Percentiles rank a stretch among this genome's conserved stretches.
Conservation (phyloP, 64 coral and sea anemone species). For the Astreopora myriophthalma region DNA sequence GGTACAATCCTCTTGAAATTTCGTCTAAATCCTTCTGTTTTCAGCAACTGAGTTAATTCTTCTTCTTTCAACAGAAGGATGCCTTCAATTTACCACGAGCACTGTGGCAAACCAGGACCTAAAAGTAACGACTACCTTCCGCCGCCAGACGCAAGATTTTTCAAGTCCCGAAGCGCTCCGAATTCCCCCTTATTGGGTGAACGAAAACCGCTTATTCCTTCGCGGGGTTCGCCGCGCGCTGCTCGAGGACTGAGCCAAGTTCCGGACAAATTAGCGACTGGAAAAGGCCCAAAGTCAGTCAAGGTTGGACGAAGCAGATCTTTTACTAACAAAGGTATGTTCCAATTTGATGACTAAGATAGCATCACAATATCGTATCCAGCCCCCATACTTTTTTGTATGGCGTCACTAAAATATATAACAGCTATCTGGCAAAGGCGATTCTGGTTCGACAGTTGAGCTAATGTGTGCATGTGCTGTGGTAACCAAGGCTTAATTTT, state of each 20-base stretch:
- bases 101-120: slow-evolving; percentile 93
- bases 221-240: slow-evolving; percentile 59
- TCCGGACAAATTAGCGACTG: slow-evolving; percentile 36
- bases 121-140: slow-evolving; percentile 90
- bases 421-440: background rate
- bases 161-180: slow-evolving; percentile 94
- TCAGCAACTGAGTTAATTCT: background rate
- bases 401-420: background rate
- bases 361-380: background rate
- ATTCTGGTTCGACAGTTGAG: background rate
- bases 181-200: slow-evolving; percentile 66
- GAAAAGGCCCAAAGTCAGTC: slow-evolving; percentile 12
- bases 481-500: background rate
- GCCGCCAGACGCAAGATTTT: slow-evolving; percentile 76
- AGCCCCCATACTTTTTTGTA: background rate
- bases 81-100: slow-evolving; percentile 93
- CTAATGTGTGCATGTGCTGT: no score
- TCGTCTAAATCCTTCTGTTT: background rate
- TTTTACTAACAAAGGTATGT: slow-evolving; percentile 83
- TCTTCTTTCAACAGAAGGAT: slow-evolving; percentile 77
- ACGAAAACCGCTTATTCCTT: slow-evolving; percentile 61
- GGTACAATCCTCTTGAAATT: background rate
- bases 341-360: background rate
- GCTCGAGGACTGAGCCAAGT: slow-evolving; percentile 9
- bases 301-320: slow-evolving; percentile 91